Evolutionary conservation across 2,113 vertebrate species (phyloP).

Genomic region (Spilogale gracilis): DNA sequence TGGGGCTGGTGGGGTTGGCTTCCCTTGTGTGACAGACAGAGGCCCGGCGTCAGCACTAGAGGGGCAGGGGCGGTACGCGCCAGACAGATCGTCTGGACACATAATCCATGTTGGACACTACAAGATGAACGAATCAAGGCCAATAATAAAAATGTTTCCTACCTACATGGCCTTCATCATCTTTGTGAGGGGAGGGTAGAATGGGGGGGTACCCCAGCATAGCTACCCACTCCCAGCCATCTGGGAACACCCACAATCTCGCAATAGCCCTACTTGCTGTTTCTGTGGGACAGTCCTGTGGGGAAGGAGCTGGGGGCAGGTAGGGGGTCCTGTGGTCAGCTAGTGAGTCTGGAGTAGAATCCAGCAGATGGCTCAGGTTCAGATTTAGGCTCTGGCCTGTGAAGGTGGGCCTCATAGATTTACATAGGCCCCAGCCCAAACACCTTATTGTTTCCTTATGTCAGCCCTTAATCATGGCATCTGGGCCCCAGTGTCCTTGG

Average conservation of each 20-base stretch:
- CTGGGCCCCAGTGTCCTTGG: background rate
- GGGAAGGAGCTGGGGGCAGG: background rate
- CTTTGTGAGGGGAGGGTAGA: background rate
- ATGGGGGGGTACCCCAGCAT: background rate
- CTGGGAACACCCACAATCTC: background rate
- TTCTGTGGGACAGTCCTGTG: background rate
- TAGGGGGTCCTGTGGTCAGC: background rate
- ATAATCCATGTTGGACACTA: conserved; percentile 71
- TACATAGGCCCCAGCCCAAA: background rate
- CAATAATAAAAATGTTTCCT: conserved; percentile 83
- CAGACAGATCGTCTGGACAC: conserved; percentile 41
- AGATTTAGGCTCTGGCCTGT: background rate
- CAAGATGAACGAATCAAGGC: conserved; percentile 68
- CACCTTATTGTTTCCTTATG: background rate
- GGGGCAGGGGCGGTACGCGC: background rate
- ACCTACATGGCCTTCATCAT: background rate
- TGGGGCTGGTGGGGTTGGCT: background rate
- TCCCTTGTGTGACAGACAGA: background rate
- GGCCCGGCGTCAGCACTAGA: background rate
- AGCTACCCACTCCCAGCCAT: background rate
- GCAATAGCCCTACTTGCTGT: background rate
- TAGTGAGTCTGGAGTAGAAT: background rate
- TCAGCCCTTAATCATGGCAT: background rate
- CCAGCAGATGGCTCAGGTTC: background rate
- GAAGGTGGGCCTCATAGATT: background rate